Evolutionary conservation across 2,797 vertebrate genomes (phyloP).

Genomic region (Anguilla pacifica): DNA sequence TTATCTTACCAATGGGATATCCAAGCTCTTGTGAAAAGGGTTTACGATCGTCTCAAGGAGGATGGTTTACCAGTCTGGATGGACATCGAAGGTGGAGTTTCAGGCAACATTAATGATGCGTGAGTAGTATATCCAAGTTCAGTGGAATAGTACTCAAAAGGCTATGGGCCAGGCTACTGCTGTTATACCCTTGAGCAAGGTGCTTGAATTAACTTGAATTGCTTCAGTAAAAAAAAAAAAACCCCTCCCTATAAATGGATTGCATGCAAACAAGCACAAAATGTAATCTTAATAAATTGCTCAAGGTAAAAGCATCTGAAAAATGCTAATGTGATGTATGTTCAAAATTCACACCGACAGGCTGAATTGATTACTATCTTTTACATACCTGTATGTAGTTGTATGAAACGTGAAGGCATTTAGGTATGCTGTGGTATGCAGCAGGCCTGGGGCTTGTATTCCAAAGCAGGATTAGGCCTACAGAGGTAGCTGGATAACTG

Average conservation of each 20-base stretch:
- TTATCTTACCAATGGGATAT: constrained; percentile 64
- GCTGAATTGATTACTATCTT: neutral
- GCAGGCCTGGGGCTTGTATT: neutral
- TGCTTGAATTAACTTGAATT: no score
- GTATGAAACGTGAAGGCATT: neutral
- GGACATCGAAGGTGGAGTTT: constrained; percentile 64
- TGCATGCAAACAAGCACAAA: no score
- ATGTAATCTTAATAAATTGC: no score
- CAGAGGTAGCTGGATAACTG: no score
- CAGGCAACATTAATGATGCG: constrained; percentile 60
- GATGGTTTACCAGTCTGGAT: constrained; percentile 62
- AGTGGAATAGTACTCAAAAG: no score
- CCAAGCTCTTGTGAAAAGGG: constrained; percentile 59
- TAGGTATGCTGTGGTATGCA: neutral
- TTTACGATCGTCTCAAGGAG: constrained; percentile 53
- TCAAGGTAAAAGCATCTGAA: no score
- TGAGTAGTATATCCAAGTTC: constrained; percentile 41
- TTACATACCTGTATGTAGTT: neutral
- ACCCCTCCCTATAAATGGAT: no score
- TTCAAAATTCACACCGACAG: neutral
- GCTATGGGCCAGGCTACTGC: no score
- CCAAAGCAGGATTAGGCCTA: no score
- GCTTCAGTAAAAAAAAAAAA: no score
- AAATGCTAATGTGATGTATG: neutral
- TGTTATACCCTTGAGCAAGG: no score